Conservation (phyloP, 2,113 vertebrate species). For the Opisthocomus hoazin region DNA sequence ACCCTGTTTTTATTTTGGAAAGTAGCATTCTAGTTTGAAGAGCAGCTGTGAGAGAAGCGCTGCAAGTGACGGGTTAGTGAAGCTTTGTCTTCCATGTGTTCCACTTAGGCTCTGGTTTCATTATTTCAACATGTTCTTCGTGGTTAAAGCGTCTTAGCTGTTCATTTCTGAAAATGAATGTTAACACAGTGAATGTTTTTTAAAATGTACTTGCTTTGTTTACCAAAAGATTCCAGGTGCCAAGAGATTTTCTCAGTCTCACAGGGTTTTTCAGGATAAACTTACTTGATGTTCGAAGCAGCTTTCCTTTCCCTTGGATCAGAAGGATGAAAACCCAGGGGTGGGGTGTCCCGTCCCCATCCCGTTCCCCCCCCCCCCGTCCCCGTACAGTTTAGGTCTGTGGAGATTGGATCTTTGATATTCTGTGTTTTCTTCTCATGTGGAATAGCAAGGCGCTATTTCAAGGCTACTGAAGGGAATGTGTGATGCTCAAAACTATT, state of each 20-base stretch:
- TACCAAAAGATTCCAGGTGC: not conserved
- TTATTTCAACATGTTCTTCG: not conserved
- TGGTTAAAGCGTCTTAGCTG: not conserved
- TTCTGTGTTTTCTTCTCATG: not conserved
- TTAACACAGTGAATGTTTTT: not conserved
- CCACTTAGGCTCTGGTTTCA: not conserved
- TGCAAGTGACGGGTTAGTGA: not conserved
- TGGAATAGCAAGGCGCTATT: not conserved
- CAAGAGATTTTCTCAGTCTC: not conserved
- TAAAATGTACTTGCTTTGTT: rapidly evolving
- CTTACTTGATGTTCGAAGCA: not conserved
- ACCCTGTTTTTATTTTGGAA: not conserved
- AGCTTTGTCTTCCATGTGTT: not conserved
- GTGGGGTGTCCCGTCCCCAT: too few relatives aligned
- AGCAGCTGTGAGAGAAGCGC: not conserved
- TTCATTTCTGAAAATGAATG: not conserved
- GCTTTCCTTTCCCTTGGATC: not conserved
- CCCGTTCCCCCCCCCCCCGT: too few relatives aligned
- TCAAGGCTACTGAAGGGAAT: not conserved
- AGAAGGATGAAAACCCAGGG: not conserved
- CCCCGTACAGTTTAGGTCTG: not conserved
- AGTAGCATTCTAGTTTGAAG: not conserved
- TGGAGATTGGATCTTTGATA: not conserved
- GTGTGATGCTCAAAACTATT: not conserved
- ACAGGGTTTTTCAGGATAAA: too few relatives aligned